Base-by-base conservation (phyloP, 1,140 invertebrate genomes). In the Macrostomum lignano region DNA sequence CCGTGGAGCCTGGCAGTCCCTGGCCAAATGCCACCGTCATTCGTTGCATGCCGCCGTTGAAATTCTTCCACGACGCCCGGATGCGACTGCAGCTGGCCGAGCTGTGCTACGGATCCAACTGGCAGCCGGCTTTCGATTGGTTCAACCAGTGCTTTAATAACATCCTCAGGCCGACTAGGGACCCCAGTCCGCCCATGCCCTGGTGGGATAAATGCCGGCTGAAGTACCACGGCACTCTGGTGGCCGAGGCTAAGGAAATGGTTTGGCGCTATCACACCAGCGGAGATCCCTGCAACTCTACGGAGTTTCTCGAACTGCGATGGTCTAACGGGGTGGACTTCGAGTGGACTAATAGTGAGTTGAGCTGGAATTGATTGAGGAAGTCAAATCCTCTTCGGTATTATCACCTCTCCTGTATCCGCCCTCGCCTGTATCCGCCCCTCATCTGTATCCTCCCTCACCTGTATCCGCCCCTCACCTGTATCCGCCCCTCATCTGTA, bases 41-140 rank as follows among this genome's bases (percentile, higher is more conserved):
- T 39, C 48, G 67, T 32, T 77, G 74, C 44, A 81, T 96, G 73
- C 77, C 78, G 11, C 68, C 78, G 0, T 60, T 91, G 1, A 96
- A 96, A 52, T 91, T 84, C 58, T 96, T 86, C 55, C 81, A 94
- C 51, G 86, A 96, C 57, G n/a, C n/a, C n/a, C n/a, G n/a, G n/a
- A n/a, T n/a, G n/a, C n/a, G n/a, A n/a, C 23, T 24, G 23, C n/a
- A n/a, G 23, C 23, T 24, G 23, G n/a, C 23, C 10, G 10, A 10
- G 23, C 23, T 84, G 47, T 79, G 81, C 0, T 91, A 94, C 56
- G 88, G 86, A 0, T 77, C 82, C 0, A 94, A 84, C 56, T 98
- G 88, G 88, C 88, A 96, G 47, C 82, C 86, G 0, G 75, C 86
- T 0, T 72, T 94, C 41, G 76, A 84, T 0, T 81, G 94, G 47